Conservation (phyloP, 2,888 invertebrate species). For the Saturnia pavonia region DNA sequence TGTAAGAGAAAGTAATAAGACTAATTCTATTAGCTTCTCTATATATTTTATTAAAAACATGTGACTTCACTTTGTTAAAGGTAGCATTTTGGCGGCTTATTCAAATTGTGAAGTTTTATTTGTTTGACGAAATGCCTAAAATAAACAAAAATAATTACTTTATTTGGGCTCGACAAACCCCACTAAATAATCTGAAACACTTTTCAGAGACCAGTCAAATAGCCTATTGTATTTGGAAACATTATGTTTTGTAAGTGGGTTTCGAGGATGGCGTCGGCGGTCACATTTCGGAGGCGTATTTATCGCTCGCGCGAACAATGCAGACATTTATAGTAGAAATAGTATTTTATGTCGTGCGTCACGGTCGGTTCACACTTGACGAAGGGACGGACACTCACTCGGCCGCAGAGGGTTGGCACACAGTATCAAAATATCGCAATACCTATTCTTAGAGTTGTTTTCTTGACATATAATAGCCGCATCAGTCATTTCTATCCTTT, state of each 20-base stretch:
- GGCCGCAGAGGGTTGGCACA: slow-evolving; percentile 13
- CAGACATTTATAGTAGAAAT: slow-evolving; percentile 17
- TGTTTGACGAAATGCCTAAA: too few species aligned
- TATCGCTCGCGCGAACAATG: slow-evolving; percentile 21
- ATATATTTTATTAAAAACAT: too few species aligned
- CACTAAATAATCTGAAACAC: too few species aligned
- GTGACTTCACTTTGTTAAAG: too few species aligned
- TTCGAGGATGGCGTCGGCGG: not conserved
- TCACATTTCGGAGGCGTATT: slow-evolving; percentile 19
- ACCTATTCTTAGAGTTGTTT: not conserved
- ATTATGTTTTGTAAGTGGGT: not conserved
- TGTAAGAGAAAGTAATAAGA: too few species aligned
- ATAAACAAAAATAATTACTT: too few species aligned
- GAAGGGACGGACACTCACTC: slow-evolving; percentile 20
- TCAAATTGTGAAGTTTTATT: too few species aligned
- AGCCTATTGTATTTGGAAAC: slow-evolving; percentile 1
- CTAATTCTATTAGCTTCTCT: too few species aligned
- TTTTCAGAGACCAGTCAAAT: too few species aligned
- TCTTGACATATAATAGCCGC: not conserved
- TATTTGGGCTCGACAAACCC: too few species aligned
- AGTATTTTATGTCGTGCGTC: slow-evolving; percentile 29
- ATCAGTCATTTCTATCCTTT: not conserved
- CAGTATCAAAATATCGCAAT: not conserved
- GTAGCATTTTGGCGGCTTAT: too few species aligned
- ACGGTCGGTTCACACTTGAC: slow-evolving; percentile 29